Evolutionary conservation across 2,113 vertebrate genomes (phyloP).

Genomic region (Passer domesticus): DNA sequence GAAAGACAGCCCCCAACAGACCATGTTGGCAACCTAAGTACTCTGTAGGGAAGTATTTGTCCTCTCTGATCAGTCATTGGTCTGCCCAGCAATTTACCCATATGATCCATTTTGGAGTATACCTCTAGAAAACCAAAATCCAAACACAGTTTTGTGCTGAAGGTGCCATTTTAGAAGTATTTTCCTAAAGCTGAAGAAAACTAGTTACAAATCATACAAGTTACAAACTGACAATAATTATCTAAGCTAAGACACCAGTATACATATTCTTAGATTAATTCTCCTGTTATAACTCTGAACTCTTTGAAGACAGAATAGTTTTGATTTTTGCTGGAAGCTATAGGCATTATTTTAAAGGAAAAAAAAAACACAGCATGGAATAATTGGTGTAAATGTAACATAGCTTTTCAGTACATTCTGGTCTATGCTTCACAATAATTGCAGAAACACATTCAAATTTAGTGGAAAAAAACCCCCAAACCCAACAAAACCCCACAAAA

Average conservation of each 20-base stretch:
- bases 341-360: constrained; percentile 36
- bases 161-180: not conserved
- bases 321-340: constrained; percentile 68
- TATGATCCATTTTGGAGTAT: not conserved
- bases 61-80: not conserved
- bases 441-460: constrained; percentile 55
- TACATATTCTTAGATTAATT: constrained; percentile 18
- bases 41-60: not conserved
- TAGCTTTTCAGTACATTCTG: not conserved
- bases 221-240: constrained; percentile 30
- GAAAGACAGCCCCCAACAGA: not conserved
- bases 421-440: not conserved
- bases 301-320: constrained; percentile 59
- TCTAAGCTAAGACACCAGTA: constrained; percentile 22
- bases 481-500: not conserved
- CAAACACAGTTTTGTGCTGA: not conserved
- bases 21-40: not conserved
- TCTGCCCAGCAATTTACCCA: not conserved
- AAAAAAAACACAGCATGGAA: not conserved
- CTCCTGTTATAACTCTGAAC: constrained; percentile 32
- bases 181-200: not conserved
- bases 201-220: not conserved
- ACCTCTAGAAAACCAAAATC: not conserved
- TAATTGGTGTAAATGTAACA: constrained; percentile 50
- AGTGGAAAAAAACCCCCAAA: not conserved